These are phyloP conservation scores for Semnopithecus entellus DNA, from an alignment of 2,113 vertebrate species.

Conservation along the genomic window DNA sequence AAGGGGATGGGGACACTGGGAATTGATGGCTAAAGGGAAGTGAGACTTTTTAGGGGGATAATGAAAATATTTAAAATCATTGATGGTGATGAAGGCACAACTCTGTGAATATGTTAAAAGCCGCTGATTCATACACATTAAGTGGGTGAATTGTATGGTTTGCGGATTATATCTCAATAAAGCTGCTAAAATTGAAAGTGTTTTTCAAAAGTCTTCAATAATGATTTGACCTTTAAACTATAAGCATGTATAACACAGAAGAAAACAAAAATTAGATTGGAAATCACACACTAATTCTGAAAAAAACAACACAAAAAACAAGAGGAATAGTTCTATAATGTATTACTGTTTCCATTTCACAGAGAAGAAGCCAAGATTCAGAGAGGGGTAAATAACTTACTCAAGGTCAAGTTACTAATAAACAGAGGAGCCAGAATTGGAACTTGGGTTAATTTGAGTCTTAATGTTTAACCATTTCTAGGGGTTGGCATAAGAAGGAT, in stretches of 20 bases:
- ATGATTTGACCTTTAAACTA: neutral
- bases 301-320: neutral
- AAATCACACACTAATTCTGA: neutral
- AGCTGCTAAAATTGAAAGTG: neutral
- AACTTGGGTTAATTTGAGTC: neutral
- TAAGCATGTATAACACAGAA: neutral
- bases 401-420: neutral
- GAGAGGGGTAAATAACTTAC: neutral
- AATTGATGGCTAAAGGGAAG: neutral
- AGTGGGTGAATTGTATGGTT: neutral
- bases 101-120: neutral
- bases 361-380: neutral
- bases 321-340: too few species aligned
- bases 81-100: neutral
- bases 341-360: neutral
- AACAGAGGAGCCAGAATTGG: neutral
- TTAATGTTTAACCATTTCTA: neutral
- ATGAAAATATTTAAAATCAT: neutral
- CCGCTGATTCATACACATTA: neutral
- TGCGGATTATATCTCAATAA: neutral
- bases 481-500: neutral
- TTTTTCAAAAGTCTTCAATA: neutral
- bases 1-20: neutral
- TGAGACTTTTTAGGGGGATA: neutral
- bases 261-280: neutral